Evolutionary conservation across 2,888 invertebrate species (phyloP).

Genomic region (Agonopterix arenella): DNA sequence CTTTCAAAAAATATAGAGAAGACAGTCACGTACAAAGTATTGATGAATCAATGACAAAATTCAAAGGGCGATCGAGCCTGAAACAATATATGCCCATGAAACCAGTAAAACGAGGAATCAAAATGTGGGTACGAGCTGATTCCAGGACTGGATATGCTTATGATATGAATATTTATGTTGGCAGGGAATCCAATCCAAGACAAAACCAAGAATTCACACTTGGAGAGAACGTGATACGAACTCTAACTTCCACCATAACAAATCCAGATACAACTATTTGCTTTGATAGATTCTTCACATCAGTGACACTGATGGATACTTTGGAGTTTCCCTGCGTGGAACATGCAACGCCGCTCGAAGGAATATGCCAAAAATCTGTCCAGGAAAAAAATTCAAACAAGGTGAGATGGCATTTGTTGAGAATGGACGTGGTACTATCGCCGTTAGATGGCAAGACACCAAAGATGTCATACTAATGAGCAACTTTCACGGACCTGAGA

Average conservation of each 20-base stretch:
- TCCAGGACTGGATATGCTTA: constrained; percentile 16
- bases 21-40: too few species aligned
- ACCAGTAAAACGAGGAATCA: constrained; percentile 25
- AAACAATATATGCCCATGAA: constrained; percentile 25
- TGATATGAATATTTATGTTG: constrained; percentile 12
- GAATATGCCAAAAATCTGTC: background rate
- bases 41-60: too few species aligned
- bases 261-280: background rate
- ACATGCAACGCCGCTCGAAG: background rate
- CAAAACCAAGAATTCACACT: constrained; percentile 2
- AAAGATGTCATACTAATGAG: too few species aligned
- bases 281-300: background rate
- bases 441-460: too few species aligned
- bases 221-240: background rate
- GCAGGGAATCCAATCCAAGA: background rate
- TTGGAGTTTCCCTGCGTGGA: background rate
- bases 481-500: too few species aligned
- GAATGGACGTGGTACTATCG: too few species aligned
- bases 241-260: background rate
- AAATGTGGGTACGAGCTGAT: constrained; percentile 19
- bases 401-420: background rate
- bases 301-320: background rate
- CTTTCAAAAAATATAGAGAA: too few species aligned
- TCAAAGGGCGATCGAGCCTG: constrained; percentile 3
- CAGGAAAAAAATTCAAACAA: background rate